Evolutionary conservation across 2,888 invertebrate species (phyloP).

Genomic region (Serrognathus titanus): DNA sequence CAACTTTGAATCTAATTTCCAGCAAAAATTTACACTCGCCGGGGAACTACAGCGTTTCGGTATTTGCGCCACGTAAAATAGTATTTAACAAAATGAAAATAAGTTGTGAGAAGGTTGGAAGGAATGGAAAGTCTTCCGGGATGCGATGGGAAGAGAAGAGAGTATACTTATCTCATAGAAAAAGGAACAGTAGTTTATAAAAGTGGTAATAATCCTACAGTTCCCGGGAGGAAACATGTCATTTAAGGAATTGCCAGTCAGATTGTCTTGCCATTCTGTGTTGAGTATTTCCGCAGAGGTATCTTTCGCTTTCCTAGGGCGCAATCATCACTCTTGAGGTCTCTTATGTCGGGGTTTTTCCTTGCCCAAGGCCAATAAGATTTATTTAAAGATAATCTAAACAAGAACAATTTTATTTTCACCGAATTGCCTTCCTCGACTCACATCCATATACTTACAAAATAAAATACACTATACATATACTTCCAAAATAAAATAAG

Average conservation of each 20-base stretch:
- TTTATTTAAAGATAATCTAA: not conserved
- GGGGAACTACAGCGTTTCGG: not conserved
- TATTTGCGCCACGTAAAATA: not conserved
- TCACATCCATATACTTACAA: too few relatives aligned
- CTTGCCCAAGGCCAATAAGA: not conserved
- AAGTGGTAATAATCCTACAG: slow-evolving; percentile 29
- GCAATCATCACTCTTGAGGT: not conserved
- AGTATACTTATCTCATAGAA: too few relatives aligned
- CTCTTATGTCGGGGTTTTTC: not conserved
- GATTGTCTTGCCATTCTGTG: slow-evolving; percentile 37
- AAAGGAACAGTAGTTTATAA: slow-evolving; percentile 24
- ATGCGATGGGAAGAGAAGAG: too few relatives aligned
- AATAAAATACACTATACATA: too few relatives aligned
- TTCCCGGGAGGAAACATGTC: slow-evolving; percentile 29
- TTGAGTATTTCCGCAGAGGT: not conserved
- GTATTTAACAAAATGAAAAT: too few relatives aligned
- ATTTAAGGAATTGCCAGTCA: slow-evolving; percentile 28
- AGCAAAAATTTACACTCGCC: not conserved
- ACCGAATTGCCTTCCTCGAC: not conserved
- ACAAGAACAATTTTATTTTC: not conserved
- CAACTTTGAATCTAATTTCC: too few relatives aligned
- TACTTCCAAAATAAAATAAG: too few relatives aligned
- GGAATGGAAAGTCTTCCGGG: too few relatives aligned
- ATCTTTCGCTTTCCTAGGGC: not conserved
- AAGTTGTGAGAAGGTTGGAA: too few relatives aligned